Evolutionary conservation across 1,140 invertebrate species (phyloP).

Genomic region (Argopecten irradians): DNA sequence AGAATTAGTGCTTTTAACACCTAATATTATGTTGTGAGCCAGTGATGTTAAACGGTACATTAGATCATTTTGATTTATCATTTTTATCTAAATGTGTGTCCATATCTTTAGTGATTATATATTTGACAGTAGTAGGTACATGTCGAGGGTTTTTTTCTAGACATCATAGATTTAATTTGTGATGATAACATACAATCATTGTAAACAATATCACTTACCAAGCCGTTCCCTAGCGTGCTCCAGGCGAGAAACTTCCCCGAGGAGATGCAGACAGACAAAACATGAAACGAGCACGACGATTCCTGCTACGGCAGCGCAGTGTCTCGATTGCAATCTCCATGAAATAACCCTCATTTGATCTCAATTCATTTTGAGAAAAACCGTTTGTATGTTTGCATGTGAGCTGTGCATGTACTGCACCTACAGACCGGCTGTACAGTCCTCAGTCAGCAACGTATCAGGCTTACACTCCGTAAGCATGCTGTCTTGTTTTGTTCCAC

Average conservation of each 20-base stretch:
- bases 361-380: constrained; percentile 5
- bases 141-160: background rate
- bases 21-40: background rate
- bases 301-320: constrained; percentile 24
- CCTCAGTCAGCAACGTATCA: background rate
- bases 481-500: constrained; percentile 15
- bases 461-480: constrained; percentile 7
- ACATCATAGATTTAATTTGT: background rate
- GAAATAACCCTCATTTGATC: constrained; percentile 37
- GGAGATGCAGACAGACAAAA: constrained; percentile 47
- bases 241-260: constrained; percentile 45
- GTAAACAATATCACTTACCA: constrained; percentile 37
- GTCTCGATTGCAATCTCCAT: constrained; percentile 44
- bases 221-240: constrained; percentile 46
- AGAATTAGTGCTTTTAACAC: too few relatives aligned
- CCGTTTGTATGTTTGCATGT: background rate
- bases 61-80: background rate
- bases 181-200: background rate
- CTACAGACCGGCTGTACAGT: background rate
- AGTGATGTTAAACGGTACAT: background rate
- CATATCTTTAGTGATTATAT: background rate
- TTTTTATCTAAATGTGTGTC: background rate
- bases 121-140: background rate
- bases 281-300: constrained; percentile 31
- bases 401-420: background rate